Base-by-base conservation (phyloP, 2,797 vertebrate genomes). In the Dallia pectoralis region DNA sequence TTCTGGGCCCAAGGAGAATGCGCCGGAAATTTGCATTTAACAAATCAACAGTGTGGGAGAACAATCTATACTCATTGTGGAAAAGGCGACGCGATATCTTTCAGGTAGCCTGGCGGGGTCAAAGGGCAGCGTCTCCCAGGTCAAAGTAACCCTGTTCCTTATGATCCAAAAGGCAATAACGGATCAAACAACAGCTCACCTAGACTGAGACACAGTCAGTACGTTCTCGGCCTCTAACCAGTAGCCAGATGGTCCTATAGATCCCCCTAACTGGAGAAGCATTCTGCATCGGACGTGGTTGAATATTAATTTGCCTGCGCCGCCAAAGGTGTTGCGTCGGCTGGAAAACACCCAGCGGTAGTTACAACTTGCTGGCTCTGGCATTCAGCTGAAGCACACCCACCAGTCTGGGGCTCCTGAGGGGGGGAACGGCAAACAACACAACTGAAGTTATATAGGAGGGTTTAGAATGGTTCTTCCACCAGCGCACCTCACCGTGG, bases 331-430 rank as follows among this genome's bases (percentile, higher is more conserved):
- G 51, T 59, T 19, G 68, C 32, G 67, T 67, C 30, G 27, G 74
- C 75, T 36, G 29, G 44, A 69, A 71, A 71, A 62, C 67, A 59
- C 22, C 25, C 25, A 32, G 15, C 48, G 36, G 59, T 76, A 69
- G 56, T 49, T 63, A 61, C 72, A 82, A 79, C n/a, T 56, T 78
- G 67, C 32, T 76, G 74, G 67, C 75, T 71, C 74, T 77, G 78
- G 63, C 71, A 76, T 81, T 79, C 32, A 78, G 68, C 80, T 78
- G 59, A 87, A 86, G 79, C 76, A 83, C 78, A 84, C 73, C 22
- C 53, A 56, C 53, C 53, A 56, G 53, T 22, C 53, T 25, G 53
- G 53, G 51, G 22, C 51, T 8, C 73, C 19, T 62, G 67, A 19
- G 49, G 6, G 19, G 6, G 18, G 18, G 49, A 19, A 18, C 5